phyloP scores from a whole-genome alignment of 1,140 invertebrate genomes.

The Octopus bimaculoides region DNA sequence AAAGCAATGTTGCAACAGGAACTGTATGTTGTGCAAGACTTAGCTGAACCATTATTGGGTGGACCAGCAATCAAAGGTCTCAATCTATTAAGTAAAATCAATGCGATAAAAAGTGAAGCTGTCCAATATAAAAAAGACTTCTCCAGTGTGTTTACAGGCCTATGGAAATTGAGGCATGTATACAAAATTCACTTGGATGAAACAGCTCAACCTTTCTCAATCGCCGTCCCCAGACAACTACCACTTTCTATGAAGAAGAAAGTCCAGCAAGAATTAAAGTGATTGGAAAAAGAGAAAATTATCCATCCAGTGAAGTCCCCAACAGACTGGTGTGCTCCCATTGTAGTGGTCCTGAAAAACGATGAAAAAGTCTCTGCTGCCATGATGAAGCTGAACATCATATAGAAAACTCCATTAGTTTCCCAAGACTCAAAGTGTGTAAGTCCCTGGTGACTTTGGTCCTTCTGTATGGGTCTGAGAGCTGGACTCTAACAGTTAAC shows the following conservation, averaged over 20 bases:
- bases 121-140: background rate
- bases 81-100: background rate
- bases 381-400: too few relatives aligned
- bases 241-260: slow-evolving; percentile 3
- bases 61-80: background rate
- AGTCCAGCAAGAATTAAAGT: background rate
- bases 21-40: background rate
- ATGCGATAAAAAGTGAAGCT: background rate
- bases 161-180: slow-evolving; percentile 12
- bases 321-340: background rate
- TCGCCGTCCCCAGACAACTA: background rate
- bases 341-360: background rate
- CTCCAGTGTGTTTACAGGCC: slow-evolving; percentile 3
- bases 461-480: too few relatives aligned
- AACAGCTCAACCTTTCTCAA: slow-evolving; percentile 11
- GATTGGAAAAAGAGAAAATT: background rate
- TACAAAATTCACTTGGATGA: slow-evolving; percentile 16
- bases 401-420: too few relatives aligned
- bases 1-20: background rate
- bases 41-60: background rate
- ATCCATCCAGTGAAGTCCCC: background rate
- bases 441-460: too few relatives aligned
- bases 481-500: too few relatives aligned
- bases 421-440: too few relatives aligned
- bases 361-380: background rate